Conservation (phyloP, 2,113 vertebrate genomes). For the Spermophilus dauricus region DNA sequence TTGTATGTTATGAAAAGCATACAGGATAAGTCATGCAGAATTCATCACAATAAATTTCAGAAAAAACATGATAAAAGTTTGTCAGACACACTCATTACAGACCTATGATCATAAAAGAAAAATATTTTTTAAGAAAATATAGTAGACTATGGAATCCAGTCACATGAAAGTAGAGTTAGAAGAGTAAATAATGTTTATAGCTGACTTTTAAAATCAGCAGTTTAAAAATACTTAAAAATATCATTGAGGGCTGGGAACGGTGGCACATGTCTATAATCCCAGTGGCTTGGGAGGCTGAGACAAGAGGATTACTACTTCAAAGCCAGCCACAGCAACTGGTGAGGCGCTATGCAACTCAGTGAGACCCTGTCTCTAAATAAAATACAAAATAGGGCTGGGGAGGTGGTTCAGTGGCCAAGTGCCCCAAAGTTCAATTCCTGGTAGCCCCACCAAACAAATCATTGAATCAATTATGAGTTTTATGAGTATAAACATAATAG, state of each 20-base stretch:
- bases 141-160: background rate
- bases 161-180: background rate
- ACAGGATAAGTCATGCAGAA: background rate
- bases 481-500: background rate
- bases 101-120: background rate
- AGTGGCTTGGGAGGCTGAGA: no score
- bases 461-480: background rate
- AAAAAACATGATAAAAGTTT: background rate
- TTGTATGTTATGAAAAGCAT: background rate
- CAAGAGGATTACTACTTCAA: no score
- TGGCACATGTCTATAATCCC: no score
- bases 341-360: no score
- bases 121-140: background rate
- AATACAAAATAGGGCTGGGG: no score
- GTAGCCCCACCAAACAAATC: background rate
- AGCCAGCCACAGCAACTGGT: no score
- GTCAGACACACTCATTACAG: background rate
- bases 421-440: no score
- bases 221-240: constrained; percentile 8
- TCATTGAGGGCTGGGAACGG: no score
- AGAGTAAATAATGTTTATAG: background rate
- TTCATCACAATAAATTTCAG: background rate
- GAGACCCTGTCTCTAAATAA: no score
- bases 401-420: no score
- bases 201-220: background rate